A percentile compares a stretch with the other conserved stretches of the same genome.
phyloP scores from a whole-genome alignment of 2,113 vertebrate genomes.

The Ranitomeya imitator region DNA sequence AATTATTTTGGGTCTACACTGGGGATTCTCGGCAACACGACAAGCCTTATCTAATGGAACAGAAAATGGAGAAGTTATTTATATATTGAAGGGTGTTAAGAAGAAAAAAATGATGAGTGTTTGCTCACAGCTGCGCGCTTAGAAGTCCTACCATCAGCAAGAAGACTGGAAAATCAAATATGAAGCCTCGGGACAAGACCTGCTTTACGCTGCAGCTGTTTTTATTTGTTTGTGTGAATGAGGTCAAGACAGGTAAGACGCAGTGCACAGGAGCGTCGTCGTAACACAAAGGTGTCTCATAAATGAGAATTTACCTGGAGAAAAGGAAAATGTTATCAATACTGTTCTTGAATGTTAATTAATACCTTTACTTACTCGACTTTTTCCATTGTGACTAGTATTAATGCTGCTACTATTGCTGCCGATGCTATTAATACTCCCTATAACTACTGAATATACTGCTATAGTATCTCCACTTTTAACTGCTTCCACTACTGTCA shows the following conservation, averaged over 20 bases:
- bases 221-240: background rate
- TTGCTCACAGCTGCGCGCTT: background rate
- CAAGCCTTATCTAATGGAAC: background rate
- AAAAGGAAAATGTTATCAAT: too few species aligned
- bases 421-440: too few species aligned
- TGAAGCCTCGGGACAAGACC: background rate
- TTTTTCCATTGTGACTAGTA: too few species aligned
- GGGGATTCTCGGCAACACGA: background rate
- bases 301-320: too few species aligned
- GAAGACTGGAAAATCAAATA: background rate
- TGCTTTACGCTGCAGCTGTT: background rate
- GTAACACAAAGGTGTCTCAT: background rate
- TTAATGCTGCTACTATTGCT: too few species aligned
- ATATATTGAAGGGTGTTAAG: background rate
- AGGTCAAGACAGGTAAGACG: background rate
- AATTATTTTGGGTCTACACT: background rate
- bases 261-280: background rate
- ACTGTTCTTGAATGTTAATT: too few species aligned
- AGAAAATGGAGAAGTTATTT: constrained; percentile 12
- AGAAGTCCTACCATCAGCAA: background rate
- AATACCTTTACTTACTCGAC: too few species aligned
- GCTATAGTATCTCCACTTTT: too few species aligned
- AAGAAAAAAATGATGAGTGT: background rate
- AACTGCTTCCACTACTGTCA: too few species aligned
- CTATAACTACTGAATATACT: too few species aligned